Evolutionary conservation across 2,797 vertebrate species (phyloP).

Genomic region (Hemibagrus guttatus): DNA sequence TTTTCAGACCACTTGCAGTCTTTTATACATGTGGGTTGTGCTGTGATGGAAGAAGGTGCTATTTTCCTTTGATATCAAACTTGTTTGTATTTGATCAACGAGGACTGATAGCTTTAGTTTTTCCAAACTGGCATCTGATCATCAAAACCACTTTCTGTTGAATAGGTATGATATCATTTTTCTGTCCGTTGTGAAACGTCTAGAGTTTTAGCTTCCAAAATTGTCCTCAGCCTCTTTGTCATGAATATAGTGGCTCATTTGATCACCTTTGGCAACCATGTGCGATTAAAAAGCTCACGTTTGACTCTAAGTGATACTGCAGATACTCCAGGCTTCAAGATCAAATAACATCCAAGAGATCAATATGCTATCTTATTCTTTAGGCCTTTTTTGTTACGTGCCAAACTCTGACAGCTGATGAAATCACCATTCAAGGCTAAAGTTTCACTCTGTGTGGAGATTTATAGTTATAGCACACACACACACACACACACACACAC

Average conservation of each 20-base stretch:
- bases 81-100: background rate
- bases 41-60: background rate
- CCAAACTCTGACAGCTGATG: slow-evolving; percentile 1
- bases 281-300: background rate
- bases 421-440: slow-evolving; percentile 25
- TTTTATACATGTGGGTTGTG: background rate
- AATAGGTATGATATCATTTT: background rate
- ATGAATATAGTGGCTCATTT: background rate
- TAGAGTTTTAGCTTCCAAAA: background rate
- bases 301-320: slow-evolving; percentile 23
- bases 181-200: background rate
- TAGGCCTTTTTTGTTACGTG: slow-evolving; percentile 5
- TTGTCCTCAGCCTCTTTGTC: background rate
- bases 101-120: background rate
- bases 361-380: background rate
- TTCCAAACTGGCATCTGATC: background rate
- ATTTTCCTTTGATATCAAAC: background rate
- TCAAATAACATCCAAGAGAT: slow-evolving; percentile 27
- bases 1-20: slow-evolving; percentile 26
- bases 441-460: background rate
- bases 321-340: slow-evolving; percentile 33
- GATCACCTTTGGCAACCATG: slow-evolving; percentile 13
- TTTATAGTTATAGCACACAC: background rate
- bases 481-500: background rate
- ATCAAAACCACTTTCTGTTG: background rate